phyloP scores from a whole-genome alignment of 37 sponge, comb jelly and placozoan species.

The Crambe crambe region DNA sequence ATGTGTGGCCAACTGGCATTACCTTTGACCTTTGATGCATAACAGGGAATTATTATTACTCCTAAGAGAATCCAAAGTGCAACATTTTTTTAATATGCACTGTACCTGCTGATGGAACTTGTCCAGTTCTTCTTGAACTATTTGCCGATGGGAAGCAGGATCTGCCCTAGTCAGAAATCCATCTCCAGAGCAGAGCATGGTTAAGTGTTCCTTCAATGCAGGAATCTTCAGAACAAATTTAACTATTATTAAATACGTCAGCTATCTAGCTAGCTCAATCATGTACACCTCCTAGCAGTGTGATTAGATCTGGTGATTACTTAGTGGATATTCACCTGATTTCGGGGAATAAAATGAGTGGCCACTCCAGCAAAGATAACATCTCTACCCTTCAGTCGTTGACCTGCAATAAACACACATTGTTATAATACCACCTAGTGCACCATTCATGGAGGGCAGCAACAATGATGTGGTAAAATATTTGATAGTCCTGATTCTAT shows the following conservation, averaged over 20 bases:
- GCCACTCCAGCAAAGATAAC: slow-evolving; percentile 87
- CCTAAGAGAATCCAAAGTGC: background rate
- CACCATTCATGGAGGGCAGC: too few relatives aligned
- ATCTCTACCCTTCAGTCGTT: slow-evolving; percentile 84
- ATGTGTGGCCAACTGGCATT: too few relatives aligned
- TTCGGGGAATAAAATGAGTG: slow-evolving; percentile 78
- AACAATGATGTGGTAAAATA: too few relatives aligned
- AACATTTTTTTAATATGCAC: background rate
- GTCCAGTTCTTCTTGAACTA: slow-evolving; percentile 5
- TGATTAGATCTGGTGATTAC: too few relatives aligned
- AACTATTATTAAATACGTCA: too few relatives aligned
- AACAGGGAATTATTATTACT: too few relatives aligned
- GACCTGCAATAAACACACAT: slow-evolving; percentile 36
- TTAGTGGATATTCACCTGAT: slow-evolving; percentile 46
- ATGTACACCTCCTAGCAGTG: too few relatives aligned
- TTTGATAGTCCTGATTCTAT: too few relatives aligned
- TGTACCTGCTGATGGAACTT: background rate
- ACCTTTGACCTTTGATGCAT: too few relatives aligned
- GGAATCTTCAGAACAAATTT: slow-evolving; percentile 2
- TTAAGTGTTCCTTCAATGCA: slow-evolving; percentile 1
- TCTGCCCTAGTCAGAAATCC: background rate
- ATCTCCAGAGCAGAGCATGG: background rate
- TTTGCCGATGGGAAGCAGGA: background rate
- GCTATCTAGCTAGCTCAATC: too few relatives aligned
- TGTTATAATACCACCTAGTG: too few relatives aligned